phyloP scores from a whole-genome alignment of 2,113 vertebrate genomes.

The Rhombomys opimus region DNA sequence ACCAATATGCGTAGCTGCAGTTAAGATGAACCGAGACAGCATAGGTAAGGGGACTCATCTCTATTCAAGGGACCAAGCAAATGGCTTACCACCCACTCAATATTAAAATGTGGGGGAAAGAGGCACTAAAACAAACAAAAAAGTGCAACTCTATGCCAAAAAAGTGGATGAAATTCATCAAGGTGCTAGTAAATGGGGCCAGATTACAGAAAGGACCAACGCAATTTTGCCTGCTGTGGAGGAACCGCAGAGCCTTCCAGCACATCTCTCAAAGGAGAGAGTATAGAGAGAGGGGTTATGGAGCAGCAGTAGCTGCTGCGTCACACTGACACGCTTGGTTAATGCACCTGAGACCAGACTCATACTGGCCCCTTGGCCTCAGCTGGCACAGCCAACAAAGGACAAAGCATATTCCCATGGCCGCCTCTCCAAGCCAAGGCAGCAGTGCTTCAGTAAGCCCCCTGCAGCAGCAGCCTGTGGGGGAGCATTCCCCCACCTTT shows the following conservation, averaged over 20 bases:
- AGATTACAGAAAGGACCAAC: background rate
- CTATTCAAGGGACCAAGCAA: background rate
- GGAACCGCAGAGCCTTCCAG: background rate
- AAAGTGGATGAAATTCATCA: background rate
- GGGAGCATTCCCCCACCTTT: background rate
- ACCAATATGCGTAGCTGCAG: background rate
- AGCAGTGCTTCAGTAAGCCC: background rate
- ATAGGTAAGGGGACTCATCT: background rate
- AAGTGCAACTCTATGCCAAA: background rate
- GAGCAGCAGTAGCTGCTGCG: background rate
- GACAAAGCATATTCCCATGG: no score
- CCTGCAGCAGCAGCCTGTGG: background rate
- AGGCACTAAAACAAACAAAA: background rate
- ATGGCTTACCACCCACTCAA: background rate
- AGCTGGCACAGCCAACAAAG: background rate
- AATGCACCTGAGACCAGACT: fast-evolving
- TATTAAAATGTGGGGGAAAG: background rate
- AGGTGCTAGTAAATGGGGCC: background rate
- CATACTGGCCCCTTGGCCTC: fast-evolving
- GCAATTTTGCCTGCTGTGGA: background rate
- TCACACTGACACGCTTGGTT: fast-evolving
- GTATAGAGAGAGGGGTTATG: fast-evolving
- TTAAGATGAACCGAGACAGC: slow-evolving; percentile 4
- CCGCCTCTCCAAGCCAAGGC: background rate
- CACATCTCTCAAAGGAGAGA: background rate